These are phyloP conservation scores for Napeogenes sylphis DNA, from an alignment of 2,888 invertebrate genomes.

Conservation along the genomic window DNA sequence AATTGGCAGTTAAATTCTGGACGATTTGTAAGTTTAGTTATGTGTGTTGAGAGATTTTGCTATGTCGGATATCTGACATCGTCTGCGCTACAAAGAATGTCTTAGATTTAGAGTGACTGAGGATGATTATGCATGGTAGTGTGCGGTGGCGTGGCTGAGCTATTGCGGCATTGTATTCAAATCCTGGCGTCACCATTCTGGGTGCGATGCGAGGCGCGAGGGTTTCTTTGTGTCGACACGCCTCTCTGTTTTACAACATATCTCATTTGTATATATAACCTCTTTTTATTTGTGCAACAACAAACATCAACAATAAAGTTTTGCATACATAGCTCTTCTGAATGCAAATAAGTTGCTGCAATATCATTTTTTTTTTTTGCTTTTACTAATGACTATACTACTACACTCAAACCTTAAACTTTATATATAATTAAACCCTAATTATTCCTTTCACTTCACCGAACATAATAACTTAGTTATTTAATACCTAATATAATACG, in stretches of 20 bases:
- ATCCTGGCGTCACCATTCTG: constrained; percentile 52
- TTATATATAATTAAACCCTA: too few species aligned
- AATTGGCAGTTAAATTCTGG: constrained; percentile 55
- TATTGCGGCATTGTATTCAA: constrained; percentile 75
- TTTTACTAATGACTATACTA: too few species aligned
- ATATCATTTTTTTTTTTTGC: too few species aligned
- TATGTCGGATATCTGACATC: constrained; percentile 37
- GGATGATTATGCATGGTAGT: constrained; percentile 64
- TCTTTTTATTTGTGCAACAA: background rate
- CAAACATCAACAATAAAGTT: too few species aligned
- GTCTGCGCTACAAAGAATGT: constrained; percentile 49
- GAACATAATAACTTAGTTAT: too few species aligned
- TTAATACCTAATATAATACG: too few species aligned
- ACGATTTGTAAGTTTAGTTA: constrained; percentile 51
- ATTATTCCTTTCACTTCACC: too few species aligned
- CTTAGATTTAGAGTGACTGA: constrained; percentile 61
- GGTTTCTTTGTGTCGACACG: constrained; percentile 20
- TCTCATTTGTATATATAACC: constrained; percentile 8
- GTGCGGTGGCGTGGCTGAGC: constrained; percentile 67
- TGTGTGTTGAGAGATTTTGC: constrained; percentile 33
- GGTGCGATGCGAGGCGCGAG: constrained; percentile 27
- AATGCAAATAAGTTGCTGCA: too few species aligned
- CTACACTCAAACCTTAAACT: too few species aligned
- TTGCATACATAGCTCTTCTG: too few species aligned
- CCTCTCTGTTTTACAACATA: constrained; percentile 15